Evolutionary conservation across 2,888 invertebrate genomes (phyloP), one percentile per base, ranked within the genome.

Genomic region (Galeruca laticollis): DNA sequence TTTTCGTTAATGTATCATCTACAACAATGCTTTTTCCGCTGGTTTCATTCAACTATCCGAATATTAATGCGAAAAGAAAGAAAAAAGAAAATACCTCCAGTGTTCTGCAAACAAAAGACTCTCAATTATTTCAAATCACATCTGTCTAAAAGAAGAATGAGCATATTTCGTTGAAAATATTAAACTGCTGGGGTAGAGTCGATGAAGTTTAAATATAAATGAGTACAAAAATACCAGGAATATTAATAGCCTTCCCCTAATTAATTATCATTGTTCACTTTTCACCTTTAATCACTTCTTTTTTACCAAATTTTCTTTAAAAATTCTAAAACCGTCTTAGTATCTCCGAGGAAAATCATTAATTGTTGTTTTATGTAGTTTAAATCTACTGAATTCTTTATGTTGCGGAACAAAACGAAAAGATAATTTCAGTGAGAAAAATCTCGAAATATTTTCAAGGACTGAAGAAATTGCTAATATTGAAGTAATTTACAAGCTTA

Each of bases 361-460:
- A 65, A 65, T 56, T 65, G 65, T 15, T 33, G 21, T 52, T 52
- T 52, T 26, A 52, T 52, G 52, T 33, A 57, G 64, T 33, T 47
- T 57, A 56, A 65, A 65, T 57, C 59, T 59, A 59, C 65, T 65
- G 65, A 65, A 59, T 65, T 49, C 59, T 65, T 65, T 65, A 65
- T 65, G 57, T 65, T 59, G 59, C 51, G 49, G 49, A 59, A 65
- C 65, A 65, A 65, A 57, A 47, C 37, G 40, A 21, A n/a, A 40
- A 59, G 47, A 65, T 65, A 59, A 65, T 65, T 65, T 31, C 59
- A 15, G 49, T 15, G 40, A 52, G 51, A 52, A 21, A n/a, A n/a
- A n/a, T n/a, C n/a, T n/a, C n/a, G n/a, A 35, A 47, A 51, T 33
- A 59, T 65, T 65, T 51, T 59, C 49, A 57, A 31, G 33, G 59